Conservation (phyloP, 2,113 vertebrate species). For the human region GRCh38 chr18:10748501-10749000, state of each 20-base stretch:
- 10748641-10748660: background rate
- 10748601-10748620: slow-evolving; percentile 90
- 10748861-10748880: background rate
- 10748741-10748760: background rate
- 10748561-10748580: slow-evolving; percentile 99
- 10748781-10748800: background rate
- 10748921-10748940: background rate
- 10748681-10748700: background rate
- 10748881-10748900: background rate
- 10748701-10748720: background rate
- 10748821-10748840: background rate
- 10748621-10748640: slow-evolving; percentile 83
- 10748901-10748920: background rate
- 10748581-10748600: slow-evolving; percentile 96
- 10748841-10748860: background rate
- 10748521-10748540: slow-evolving; percentile 99
- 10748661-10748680: background rate
- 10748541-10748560: slow-evolving; percentile 96
- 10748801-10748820: background rate
- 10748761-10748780: background rate
- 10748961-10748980: background rate
- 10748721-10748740: background rate
- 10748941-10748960: background rate
- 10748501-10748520: slow-evolving; percentile 98
- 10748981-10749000: background rate